phyloP scores from a whole-genome alignment of 1,140 invertebrate species.

The Polypedilum pembai region DNA sequence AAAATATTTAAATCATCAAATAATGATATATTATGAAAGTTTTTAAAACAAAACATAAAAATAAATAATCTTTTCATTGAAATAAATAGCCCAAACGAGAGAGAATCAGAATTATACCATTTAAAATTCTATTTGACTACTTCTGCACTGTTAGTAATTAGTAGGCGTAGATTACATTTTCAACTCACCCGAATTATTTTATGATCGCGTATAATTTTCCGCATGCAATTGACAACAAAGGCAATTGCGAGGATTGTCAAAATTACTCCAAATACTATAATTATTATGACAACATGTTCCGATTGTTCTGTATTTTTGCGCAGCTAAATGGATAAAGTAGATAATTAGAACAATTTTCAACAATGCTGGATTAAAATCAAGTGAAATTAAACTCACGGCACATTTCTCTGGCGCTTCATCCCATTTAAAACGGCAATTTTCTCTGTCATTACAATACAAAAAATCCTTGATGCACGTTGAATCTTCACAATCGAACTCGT shows the following conservation, averaged over 20 bases:
- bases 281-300: slow-evolving; percentile 77
- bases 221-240: slow-evolving; percentile 75
- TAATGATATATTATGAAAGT: no score
- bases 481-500: slow-evolving; percentile 79
- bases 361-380: neutral
- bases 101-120: no score
- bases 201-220: slow-evolving; percentile 75
- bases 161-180: neutral
- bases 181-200: slow-evolving; percentile 68
- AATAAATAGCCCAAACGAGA: no score
- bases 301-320: slow-evolving; percentile 34
- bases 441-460: slow-evolving; percentile 63
- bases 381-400: slow-evolving; percentile 49
- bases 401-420: slow-evolving; percentile 67
- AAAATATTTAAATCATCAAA: no score
- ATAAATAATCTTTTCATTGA: no score
- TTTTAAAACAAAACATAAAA: no score
- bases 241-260: slow-evolving; percentile 79
- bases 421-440: slow-evolving; percentile 75
- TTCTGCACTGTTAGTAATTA: no score
- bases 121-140: no score
- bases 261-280: slow-evolving; percentile 81
- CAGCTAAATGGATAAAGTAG: slow-evolving; percentile 32
- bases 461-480: slow-evolving; percentile 65
- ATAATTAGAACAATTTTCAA: neutral